A percentile compares a stretch with the other conserved stretches of the same genome.
phyloP scores from a whole-genome alignment of 2,888 invertebrate species.

The Escarpia spicata region DNA sequence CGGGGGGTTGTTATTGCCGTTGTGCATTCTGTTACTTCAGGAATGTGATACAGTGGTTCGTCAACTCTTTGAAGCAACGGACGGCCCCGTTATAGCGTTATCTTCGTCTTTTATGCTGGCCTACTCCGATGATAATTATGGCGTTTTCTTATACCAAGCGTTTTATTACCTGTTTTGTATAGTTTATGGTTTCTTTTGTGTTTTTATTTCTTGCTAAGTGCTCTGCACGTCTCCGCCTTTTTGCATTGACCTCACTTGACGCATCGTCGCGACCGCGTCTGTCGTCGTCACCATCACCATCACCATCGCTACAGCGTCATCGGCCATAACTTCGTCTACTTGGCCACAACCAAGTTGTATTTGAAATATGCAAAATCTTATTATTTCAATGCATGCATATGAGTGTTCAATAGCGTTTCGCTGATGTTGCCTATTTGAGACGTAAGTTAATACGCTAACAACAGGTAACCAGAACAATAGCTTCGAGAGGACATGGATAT shows the following conservation, averaged over 20 bases:
- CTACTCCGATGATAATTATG: neutral
- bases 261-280: neutral
- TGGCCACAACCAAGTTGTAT: too few relatives aligned
- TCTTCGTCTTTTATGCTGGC: neutral
- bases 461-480: neutral
- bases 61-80: neutral
- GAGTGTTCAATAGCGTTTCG: neutral
- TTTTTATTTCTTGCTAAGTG: neutral
- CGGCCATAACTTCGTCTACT: too few relatives aligned
- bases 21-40: neutral
- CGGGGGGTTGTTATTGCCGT: neutral
- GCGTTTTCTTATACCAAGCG: neutral
- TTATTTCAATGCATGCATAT: too few relatives aligned
- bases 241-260: neutral
- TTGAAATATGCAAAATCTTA: too few relatives aligned
- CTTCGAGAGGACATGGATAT: neutral
- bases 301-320: too few relatives aligned
- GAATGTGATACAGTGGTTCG: neutral
- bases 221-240: neutral
- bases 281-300: too few relatives aligned
- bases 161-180: neutral
- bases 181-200: neutral
- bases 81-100: neutral
- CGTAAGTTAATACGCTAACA: neutral
- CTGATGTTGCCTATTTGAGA: neutral